phyloP scores from a whole-genome alignment of 2,888 invertebrate species.

The Troides aeacus region DNA sequence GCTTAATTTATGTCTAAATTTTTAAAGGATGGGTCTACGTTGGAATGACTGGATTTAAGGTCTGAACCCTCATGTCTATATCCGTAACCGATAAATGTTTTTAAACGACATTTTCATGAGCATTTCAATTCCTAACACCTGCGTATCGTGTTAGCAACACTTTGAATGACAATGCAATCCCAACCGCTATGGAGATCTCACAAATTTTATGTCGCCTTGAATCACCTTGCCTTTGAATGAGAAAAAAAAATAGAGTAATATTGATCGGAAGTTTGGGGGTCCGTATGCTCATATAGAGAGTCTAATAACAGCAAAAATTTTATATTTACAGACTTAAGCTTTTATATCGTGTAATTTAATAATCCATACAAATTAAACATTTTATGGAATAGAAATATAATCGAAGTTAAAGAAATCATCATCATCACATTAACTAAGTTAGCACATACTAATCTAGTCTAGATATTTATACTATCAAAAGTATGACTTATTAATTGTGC shows the following conservation, averaged over 20 bases:
- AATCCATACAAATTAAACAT: too few species aligned
- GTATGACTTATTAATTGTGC: too few species aligned
- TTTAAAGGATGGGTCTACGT: background rate
- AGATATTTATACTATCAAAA: too few species aligned
- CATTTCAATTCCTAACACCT: conserved; percentile 32
- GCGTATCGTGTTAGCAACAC: conserved; percentile 25
- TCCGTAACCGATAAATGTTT: conserved; percentile 24
- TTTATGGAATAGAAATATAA: too few species aligned
- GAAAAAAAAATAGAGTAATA: conserved; percentile 6
- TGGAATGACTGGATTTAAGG: background rate
- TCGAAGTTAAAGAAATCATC: too few species aligned
- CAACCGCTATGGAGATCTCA: conserved; percentile 27
- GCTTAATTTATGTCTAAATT: background rate
- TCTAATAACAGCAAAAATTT: too few species aligned
- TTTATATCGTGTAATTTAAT: too few species aligned
- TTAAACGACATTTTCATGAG: conserved; percentile 28
- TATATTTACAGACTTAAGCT: too few species aligned
- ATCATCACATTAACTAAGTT: too few species aligned
- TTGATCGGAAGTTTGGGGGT: conserved; percentile 11
- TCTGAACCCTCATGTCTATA: background rate
- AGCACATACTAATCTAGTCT: too few species aligned
- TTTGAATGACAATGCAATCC: conserved; percentile 24
- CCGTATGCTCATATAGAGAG: background rate
- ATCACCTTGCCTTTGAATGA: conserved; percentile 21
- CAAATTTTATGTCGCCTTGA: conserved; percentile 21